Evolutionary conservation across 2,888 invertebrate species (phyloP), one percentile per base, ranked within the genome.

Genomic region (Microplitis manilae): DNA sequence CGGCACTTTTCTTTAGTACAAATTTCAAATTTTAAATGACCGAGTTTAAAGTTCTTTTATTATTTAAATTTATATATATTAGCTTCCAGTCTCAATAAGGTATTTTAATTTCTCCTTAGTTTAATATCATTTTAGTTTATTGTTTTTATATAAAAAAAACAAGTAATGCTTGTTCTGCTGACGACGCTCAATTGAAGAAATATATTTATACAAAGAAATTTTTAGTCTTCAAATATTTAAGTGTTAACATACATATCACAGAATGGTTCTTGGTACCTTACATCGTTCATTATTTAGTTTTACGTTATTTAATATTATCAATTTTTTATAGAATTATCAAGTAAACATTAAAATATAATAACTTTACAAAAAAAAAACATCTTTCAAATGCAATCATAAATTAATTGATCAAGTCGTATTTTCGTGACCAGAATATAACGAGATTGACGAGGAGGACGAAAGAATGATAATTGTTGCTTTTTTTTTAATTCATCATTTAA

Each of bases 181-280:
- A 20, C 59, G n/a, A 30, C 71, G 71, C 79, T 79, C 77, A 81
- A 76, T 80, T 93, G 77, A 80, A 79, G 84, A 84, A 85, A 86
- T 87, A 86, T 87, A 87, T 92, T 91, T 91, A 88, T 87, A 87
- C 85, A 86, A 87, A 87, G 82, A 87, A 88, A 88, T 88, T 87
- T 87, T 89, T 89, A 89, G 88, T 88, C 89, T 90, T 89, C 87
- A 88, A 86, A 87, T 89, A 87, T 90, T 90, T 90, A 90, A 90
- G 90, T 90, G 89, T 90, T 90, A 90, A 90, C 89, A 89, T 91
- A 90, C 88, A 92, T 92, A 93, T 93, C 92, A 93, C 93, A 93
- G 93, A 92, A 92, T 91, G 92, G 92, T 92, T 92, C 91, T 91
- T 90, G 90, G 90, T 90, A 90, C 90, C 87, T 90, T 90, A 89